Evolutionary conservation across 2,888 invertebrate genomes (phyloP), one percentile per base, ranked within the genome.

Genomic region (Buathra laborator): DNA sequence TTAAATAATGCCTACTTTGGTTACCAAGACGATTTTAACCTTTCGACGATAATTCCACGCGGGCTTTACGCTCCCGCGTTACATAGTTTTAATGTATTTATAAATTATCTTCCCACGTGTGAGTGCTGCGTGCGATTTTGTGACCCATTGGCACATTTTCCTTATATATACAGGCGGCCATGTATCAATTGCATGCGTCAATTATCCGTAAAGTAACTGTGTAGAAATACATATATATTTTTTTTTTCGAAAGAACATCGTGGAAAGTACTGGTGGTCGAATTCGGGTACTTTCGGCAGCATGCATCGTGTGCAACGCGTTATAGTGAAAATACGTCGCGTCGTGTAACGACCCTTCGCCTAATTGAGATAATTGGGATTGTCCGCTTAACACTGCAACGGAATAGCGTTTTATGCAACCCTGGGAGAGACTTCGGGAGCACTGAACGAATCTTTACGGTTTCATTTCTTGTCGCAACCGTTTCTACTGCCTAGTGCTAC

Each of bases 331-430:
- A 72, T 10, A 37, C 37, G 10, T 3, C 3, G 29, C 24, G 48
- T 37, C 51, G 77, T 84, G 10, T 68, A 74, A 77, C 67, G 81
- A 84, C 67, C 77, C 84, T 84, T 77, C 72, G 29, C 29, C 46
- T 77, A 84, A 84, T 77, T 72, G 72, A 68, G 77, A 77, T 81
- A 81, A 84, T 84, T 84, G 68, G 53, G 64, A 84, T 77, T 72
- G 81, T 84, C 77, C 59, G 76, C 71, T 76, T 7, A 68, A 68
- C 59, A 19, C 71, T 48, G 32, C 53, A 80, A 72, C 19, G 66
- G 59, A 59, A 67, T 59, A 16, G 59, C 44, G 48, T 29, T 70
- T 48, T 24, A 19, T 53, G 62, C 64, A 71, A 64, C 43, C 32
- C 32, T 66, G 56, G 16, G 53, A 44, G 24, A 12, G 59, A 16